Evolutionary conservation across 2,888 invertebrate species (phyloP).

Genomic region (Anthrax anthrax): DNA sequence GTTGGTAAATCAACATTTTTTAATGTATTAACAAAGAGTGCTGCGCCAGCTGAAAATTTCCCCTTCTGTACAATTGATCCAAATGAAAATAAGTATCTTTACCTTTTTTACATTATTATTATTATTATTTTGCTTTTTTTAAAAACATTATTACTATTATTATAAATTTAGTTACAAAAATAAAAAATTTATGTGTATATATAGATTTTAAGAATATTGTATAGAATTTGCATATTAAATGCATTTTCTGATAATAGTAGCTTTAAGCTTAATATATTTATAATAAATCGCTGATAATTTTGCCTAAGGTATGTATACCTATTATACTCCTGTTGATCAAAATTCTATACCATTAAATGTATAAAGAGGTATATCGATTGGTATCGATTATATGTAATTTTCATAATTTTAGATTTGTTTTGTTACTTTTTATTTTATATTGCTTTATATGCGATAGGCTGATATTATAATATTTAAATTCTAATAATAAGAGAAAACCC

Average conservation of each 20-base stretch:
- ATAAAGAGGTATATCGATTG: too few relatives aligned
- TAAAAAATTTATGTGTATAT: neutral
- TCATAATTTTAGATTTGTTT: constrained; percentile 1
- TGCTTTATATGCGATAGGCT: too few relatives aligned
- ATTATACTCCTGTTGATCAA: constrained; percentile 11
- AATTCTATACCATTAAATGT: constrained; percentile 9
- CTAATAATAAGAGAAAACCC: too few relatives aligned
- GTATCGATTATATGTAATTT: constrained; percentile 10
- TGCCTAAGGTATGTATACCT: constrained; percentile 5
- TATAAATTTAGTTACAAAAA: neutral
- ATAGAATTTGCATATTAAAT: neutral
- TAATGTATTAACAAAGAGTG: constrained; percentile 95
- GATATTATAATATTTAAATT: too few relatives aligned
- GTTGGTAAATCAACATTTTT: constrained; percentile 99
- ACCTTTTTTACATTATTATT: constrained; percentile 6
- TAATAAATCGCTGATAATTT: constrained; percentile 3
- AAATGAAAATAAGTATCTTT: constrained; percentile 93
- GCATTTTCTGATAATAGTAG: neutral
- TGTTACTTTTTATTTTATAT: neutral
- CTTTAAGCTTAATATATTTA: constrained; percentile 4
- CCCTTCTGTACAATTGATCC: constrained; percentile 99
- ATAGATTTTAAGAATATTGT: neutral
- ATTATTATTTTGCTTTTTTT: constrained; percentile 7
- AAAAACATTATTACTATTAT: constrained; percentile 6
- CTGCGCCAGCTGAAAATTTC: constrained; percentile 96